These are phyloP conservation scores for Gasterosteus nipponicus DNA, from an alignment of 2,113 vertebrate species.

Conservation along the genomic window DNA sequence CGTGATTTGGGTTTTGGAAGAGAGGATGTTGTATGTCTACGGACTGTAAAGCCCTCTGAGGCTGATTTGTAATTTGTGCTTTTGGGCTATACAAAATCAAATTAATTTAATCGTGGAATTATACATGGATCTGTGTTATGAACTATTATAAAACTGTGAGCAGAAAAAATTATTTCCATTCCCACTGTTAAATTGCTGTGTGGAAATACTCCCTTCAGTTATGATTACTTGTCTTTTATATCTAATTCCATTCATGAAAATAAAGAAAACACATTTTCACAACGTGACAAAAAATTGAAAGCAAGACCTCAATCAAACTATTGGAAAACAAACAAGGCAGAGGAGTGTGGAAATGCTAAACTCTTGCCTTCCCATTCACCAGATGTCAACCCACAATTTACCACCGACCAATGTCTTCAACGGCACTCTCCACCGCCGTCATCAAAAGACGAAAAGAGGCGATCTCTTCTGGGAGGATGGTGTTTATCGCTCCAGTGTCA, in stretches of 20 bases:
- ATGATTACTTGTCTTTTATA: neutral
- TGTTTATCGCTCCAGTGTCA: neutral
- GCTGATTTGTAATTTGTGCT: no score
- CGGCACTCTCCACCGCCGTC: neutral
- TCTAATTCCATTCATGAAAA: neutral
- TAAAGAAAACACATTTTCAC: neutral
- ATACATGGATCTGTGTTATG: neutral
- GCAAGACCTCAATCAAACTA: neutral
- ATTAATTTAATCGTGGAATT: no score
- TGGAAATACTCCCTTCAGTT: neutral
- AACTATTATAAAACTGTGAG: neutral
- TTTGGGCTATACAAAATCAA: no score
- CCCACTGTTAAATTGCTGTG: neutral
- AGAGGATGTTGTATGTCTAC: no score
- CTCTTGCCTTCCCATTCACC: neutral
- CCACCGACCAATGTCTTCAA: neutral
- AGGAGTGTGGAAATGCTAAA: neutral
- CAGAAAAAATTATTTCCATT: neutral
- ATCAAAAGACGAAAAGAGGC: neutral
- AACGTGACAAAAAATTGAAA: neutral
- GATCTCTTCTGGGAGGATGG: neutral
- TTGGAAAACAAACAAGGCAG: neutral
- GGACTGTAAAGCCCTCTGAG: no score
- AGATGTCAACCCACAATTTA: neutral
- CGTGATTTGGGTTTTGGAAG: no score